These are phyloP conservation scores for Notocelia uddmanniana DNA, from an alignment of 2,888 invertebrate species.

Conservation along the genomic window DNA sequence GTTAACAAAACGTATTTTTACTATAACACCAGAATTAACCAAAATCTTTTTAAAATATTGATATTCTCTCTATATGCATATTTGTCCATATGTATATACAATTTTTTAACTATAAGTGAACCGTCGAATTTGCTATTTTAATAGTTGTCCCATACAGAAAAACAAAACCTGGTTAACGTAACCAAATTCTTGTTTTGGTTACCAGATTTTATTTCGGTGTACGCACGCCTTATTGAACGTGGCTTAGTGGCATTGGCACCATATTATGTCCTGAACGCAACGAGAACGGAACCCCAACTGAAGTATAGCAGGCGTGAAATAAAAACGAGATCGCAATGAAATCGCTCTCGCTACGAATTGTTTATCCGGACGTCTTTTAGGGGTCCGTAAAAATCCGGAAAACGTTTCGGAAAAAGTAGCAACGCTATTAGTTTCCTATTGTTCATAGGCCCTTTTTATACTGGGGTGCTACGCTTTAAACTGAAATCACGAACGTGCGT, in stretches of 20 bases:
- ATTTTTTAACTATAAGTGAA: too few species aligned
- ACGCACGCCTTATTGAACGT: too few species aligned
- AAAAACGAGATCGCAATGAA: slow-evolving; percentile 52
- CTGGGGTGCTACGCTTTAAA: not conserved
- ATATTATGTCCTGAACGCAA: not conserved
- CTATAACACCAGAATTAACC: too few species aligned
- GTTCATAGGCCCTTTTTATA: not conserved
- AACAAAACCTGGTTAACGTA: too few species aligned
- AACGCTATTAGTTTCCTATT: not conserved
- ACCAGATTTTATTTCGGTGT: too few species aligned
- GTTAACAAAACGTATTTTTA: too few species aligned
- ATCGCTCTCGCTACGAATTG: slow-evolving; percentile 46
- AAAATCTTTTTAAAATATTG: too few species aligned
- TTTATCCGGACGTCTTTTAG: slow-evolving; percentile 44
- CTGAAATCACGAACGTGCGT: slow-evolving; percentile 6
- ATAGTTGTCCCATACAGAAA: too few species aligned
- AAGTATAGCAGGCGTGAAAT: slow-evolving; percentile 56
- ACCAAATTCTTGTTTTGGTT: too few species aligned
- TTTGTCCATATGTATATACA: too few species aligned
- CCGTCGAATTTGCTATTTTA: too few species aligned
- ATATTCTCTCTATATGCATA: too few species aligned
- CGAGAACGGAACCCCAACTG: slow-evolving; percentile 38
- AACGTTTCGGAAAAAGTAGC: slow-evolving; percentile 2
- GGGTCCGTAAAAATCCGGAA: slow-evolving; percentile 32
- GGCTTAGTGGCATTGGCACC: not conserved